Percentiles rank a stretch among this genome's conserved stretches.
Evolutionary conservation across 37 sponge, comb jelly and placozoan species (phyloP).

Genomic region (Amphimedon queenslandica): DNA sequence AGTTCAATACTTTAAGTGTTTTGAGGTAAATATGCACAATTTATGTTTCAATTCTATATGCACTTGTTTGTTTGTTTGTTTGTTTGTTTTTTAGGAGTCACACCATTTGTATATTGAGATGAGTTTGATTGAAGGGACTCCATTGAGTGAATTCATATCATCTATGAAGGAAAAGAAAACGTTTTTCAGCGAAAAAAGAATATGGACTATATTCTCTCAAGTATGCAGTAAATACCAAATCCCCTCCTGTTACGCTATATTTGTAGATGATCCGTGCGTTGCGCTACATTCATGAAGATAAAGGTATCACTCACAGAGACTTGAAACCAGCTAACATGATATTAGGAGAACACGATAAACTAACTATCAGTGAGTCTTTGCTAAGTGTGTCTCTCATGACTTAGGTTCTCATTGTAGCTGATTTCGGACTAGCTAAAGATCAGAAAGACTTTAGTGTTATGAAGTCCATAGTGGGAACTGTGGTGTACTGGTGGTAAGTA

Average conservation of each 20-base stretch:
- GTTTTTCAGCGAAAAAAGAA: conserved; percentile 69
- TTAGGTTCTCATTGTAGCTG: conserved; percentile 41
- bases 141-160: conserved; percentile 72
- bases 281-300: conserved; percentile 90
- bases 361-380: conserved; percentile 77
- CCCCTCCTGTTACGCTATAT: too few species aligned
- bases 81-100: conserved; percentile 24
- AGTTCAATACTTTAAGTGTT: conserved; percentile 78
- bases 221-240: conserved; percentile 23
- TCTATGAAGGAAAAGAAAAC: conserved; percentile 74
- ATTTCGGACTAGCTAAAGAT: conserved; percentile 91
- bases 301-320: conserved; percentile 78
- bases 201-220: conserved; percentile 86
- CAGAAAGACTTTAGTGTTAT: conserved; percentile 76
- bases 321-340: conserved; percentile 86
- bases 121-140: conserved; percentile 88
- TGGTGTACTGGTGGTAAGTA: conserved; percentile 85
- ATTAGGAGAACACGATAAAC: conserved; percentile 78
- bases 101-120: conserved; percentile 86
- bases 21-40: conserved; percentile 11
- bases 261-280: conserved; percentile 76
- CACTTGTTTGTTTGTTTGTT: too few species aligned
- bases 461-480: conserved; percentile 85
- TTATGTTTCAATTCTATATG: not conserved
- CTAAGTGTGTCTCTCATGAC: not conserved